Evolutionary conservation across 2,113 vertebrate genomes (phyloP).

Genomic region (Heterotilapia buettikoferi): DNA sequence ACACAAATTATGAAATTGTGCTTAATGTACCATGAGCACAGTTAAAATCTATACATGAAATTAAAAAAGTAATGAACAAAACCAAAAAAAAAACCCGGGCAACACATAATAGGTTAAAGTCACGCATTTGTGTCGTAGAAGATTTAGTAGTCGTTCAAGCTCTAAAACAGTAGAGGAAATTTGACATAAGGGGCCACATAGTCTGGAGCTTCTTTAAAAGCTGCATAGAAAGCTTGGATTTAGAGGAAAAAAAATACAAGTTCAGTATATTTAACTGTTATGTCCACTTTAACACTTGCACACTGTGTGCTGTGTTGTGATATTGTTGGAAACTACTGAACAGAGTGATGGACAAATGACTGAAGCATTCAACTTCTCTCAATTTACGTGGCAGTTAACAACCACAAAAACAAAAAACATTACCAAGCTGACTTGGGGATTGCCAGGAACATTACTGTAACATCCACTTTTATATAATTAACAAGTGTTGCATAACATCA

Average conservation of each 20-base stretch:
- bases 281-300: neutral
- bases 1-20: slow-evolving; percentile 19
- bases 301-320: neutral
- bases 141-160: neutral
- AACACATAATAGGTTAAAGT: neutral
- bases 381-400: neutral
- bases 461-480: neutral
- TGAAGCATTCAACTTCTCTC: neutral
- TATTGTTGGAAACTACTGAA: neutral
- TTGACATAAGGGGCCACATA: neutral
- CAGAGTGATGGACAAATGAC: neutral
- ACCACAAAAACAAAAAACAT: neutral
- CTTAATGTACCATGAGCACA: slow-evolving; percentile 6
- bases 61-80: neutral
- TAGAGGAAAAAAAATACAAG: neutral
- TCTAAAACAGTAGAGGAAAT: neutral
- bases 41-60: slow-evolving; percentile 4
- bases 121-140: neutral
- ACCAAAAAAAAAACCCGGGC: neutral
- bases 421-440: neutral
- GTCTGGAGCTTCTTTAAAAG: neutral
- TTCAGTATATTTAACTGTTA: neutral
- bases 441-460: neutral
- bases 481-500: neutral
- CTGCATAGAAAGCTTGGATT: neutral